Evolutionary conservation across 2,797 vertebrate species (phyloP).

Genomic region (Gymnoscopelus microlampas): DNA sequence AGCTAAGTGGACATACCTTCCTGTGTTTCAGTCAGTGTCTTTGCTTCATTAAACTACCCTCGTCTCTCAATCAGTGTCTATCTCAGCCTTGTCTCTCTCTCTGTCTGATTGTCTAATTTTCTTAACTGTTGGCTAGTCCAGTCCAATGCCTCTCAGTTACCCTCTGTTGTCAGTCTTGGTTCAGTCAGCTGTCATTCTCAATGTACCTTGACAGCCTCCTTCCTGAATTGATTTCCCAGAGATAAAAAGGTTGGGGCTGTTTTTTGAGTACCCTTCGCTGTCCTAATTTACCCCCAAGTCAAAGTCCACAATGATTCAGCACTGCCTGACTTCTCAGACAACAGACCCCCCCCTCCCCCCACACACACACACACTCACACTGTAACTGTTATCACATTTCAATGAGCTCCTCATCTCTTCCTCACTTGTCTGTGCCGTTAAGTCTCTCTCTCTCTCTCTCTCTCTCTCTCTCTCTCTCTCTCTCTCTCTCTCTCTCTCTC

Average conservation of each 20-base stretch:
- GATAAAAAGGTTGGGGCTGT: not conserved
- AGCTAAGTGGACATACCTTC: slow-evolving; percentile 38
- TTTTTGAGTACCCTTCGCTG: not conserved
- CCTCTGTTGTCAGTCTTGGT: no score
- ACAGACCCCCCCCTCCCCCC: not conserved
- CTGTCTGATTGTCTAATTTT: no score
- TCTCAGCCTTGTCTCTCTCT: no score
- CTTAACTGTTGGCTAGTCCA: no score
- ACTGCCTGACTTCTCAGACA: not conserved
- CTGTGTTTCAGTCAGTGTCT: slow-evolving; percentile 17
- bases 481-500: no score
- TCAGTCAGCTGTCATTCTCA: no score
- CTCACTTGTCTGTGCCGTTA: slow-evolving; percentile 18
- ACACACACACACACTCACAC: not conserved
- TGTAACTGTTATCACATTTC: slow-evolving; percentile 16
- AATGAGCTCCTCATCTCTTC: slow-evolving; percentile 12
- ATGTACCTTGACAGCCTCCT: no score
- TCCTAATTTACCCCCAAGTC: not conserved
- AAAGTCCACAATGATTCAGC: not conserved
- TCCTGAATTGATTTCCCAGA: not conserved
- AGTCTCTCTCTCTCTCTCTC: no score
- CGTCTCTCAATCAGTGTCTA: no score
- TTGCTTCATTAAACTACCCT: no score
- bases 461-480: no score
- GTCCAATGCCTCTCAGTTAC: no score